Base-by-base conservation (phyloP, 2,888 invertebrate species). In the Drosophila birchii region DNA sequence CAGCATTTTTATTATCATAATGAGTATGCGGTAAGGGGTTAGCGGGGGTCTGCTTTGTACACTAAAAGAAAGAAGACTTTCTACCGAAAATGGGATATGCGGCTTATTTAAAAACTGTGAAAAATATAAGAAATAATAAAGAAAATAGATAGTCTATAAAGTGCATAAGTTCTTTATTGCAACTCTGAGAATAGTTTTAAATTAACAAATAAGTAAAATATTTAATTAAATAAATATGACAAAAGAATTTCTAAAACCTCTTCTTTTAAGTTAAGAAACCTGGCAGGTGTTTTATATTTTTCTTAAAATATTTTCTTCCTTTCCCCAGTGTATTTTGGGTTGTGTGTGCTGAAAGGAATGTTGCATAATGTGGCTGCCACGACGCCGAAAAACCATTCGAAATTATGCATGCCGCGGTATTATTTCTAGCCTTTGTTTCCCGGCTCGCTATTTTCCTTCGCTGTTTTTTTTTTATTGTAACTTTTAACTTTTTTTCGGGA, bases 1-100 rank as follows among this genome's bases (percentile, higher is more conserved):
- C 44, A 55, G 83, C 83, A 76, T 82, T 88, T 81, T 83, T 84
- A 88, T 84, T 88, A 84, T 88, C 84, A 88, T 84, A 84, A 84
- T 84, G 84, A 86, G 84, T 69, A 72, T 68, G 80, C 74, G 82
- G 88, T 59, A 43, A 47, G 62, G 34, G 60, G 18, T 55, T 41
- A 55, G 43, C 9, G 47, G 51, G 47, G 36, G 29, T 53, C 32
- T 7, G 38, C 5, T 36, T 2, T 23, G 23, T 16, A 16, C 44
- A 44, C 44, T 44, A 2, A 14, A 44, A 44, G 7, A 44, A 23
- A 23, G 4, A 7, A 8, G 12, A 2, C 2, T 41, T 38, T 18
- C 20, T 34, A 8, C n/a, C 4, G 26, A 26, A 26, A 26, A 26
- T 26, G 4, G 26, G 4, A 26, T 5, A 26, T 26, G 26, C 5